Base-by-base conservation (phyloP, 2,888 invertebrate genomes). In the Hemistola chrysoprasaria region DNA sequence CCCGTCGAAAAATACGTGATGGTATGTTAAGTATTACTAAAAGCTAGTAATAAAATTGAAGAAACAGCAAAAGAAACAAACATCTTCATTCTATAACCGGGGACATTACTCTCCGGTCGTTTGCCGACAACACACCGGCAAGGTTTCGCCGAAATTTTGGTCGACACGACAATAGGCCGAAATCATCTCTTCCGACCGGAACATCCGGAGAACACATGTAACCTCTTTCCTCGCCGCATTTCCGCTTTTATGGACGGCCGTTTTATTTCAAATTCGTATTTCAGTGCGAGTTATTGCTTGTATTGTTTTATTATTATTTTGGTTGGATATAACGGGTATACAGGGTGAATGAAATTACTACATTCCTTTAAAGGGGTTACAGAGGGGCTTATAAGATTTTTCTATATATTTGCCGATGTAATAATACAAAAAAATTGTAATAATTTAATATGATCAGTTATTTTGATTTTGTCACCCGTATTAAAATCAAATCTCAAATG, bases 141-240 rank as follows among this genome's bases (percentile, higher is more conserved):
- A 16, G 4, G 16, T 16, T 16, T 16, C 16, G 16, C 16, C 16
- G 16, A 16, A 2, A 16, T 16, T 16, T 16, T 16, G 16, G 3
- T 24, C 28, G 33, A 39, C 48, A 40, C 55, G 53, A 68, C 70
- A 70, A 75, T 68, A 60, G 64, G 56, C 62, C 59, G 59, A 60
- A 72, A 74, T 73, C 71, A 75, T 72, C 62, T 61, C 62, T 47
- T 73, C 73, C 72, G 63, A 53, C 60, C 64, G 69, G 67, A 66
- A 58, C 47, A 46, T 64, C 45, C 66, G 65, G 62, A 29, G 43
- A 45, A 66, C 62, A 55, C 41, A 59, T 49, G 56, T 52, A 48
- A 53, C 53, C 38, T 29, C 37, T 42, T 43, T 43, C 25, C 26
- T 25, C 20, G 26, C 24, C 22, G 26, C 30, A 25, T 38, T 43